Evolutionary conservation across 1,140 invertebrate species (phyloP).

Genomic region (Leptoteleia sp.): DNA sequence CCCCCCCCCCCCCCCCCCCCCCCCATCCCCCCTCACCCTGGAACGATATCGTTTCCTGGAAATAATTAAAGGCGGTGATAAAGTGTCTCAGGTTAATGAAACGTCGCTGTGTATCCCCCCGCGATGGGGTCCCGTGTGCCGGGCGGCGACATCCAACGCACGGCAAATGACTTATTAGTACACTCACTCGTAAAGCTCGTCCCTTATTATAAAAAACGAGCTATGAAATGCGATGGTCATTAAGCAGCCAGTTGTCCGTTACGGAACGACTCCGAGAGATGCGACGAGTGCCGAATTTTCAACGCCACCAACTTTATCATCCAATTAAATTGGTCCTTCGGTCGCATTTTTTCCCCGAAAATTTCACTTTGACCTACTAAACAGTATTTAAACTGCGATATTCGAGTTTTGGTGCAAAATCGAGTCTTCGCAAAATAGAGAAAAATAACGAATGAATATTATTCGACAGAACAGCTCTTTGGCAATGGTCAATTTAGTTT

Average conservation of each 20-base stretch:
- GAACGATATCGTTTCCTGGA: constrained; percentile 55
- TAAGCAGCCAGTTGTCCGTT: constrained; percentile 50
- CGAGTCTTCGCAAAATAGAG: too few relatives aligned
- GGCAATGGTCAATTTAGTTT: too few relatives aligned
- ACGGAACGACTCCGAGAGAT: constrained; percentile 27
- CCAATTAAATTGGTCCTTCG: too few relatives aligned
- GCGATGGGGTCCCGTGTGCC: constrained; percentile 52
- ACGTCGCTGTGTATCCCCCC: constrained; percentile 49
- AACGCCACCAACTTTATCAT: constrained; percentile 15
- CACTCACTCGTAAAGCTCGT: constrained; percentile 60
- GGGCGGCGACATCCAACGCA: constrained; percentile 64
- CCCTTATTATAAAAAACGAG: constrained; percentile 58
- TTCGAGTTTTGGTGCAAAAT: too few relatives aligned
- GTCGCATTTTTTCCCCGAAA: too few relatives aligned
- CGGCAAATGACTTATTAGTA: constrained; percentile 65
- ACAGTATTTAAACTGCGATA: too few relatives aligned
- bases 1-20: too few relatives aligned
- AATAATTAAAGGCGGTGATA: constrained; percentile 66
- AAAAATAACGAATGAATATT: too few relatives aligned
- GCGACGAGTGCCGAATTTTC: constrained; percentile 47
- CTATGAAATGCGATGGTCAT: constrained; percentile 53
- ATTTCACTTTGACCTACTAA: too few relatives aligned
- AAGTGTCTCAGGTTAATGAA: constrained; percentile 66
- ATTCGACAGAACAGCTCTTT: too few relatives aligned
- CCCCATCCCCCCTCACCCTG: too few relatives aligned